Evolutionary conservation across 2,113 vertebrate genomes (phyloP).

Genomic region (Austrofundulus limnaeus): DNA sequence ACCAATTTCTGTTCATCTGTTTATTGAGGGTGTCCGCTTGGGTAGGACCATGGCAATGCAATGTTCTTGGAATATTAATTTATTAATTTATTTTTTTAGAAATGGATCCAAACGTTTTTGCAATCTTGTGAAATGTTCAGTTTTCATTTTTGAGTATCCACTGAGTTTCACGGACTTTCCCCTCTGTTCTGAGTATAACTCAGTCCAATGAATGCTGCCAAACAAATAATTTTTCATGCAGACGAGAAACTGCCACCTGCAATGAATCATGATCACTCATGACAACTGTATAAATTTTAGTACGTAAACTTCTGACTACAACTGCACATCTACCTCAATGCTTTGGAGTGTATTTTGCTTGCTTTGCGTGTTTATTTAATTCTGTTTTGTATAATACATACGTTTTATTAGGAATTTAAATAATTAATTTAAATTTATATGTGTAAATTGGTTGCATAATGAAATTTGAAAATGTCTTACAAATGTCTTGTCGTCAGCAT

Average conservation of each 20-base stretch:
- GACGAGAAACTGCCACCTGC: not conserved
- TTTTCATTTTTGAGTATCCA: not conserved
- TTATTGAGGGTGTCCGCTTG: not conserved
- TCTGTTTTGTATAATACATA: not conserved
- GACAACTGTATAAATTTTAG: too few species aligned
- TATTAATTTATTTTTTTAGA: too few species aligned
- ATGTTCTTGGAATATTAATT: too few species aligned
- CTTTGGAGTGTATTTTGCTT: too few species aligned
- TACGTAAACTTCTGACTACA: too few species aligned
- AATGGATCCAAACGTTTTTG: not conserved
- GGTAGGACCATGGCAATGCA: too few species aligned
- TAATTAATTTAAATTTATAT: not conserved
- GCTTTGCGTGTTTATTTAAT: not conserved
- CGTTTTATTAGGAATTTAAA: not conserved
- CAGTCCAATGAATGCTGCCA: not conserved
- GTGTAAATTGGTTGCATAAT: slow-evolving; percentile 4
- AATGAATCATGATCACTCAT: too few species aligned
- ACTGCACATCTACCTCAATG: too few species aligned
- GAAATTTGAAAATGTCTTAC: not conserved
- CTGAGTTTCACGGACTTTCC: not conserved
- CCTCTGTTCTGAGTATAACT: not conserved
- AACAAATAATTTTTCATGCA: not conserved
- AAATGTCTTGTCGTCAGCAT: slow-evolving; percentile 10
- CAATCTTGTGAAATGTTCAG: not conserved
- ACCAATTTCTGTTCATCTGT: not conserved